Base-by-base conservation (phyloP, 2,888 invertebrate species). In the Standfussiana lucernea region DNA sequence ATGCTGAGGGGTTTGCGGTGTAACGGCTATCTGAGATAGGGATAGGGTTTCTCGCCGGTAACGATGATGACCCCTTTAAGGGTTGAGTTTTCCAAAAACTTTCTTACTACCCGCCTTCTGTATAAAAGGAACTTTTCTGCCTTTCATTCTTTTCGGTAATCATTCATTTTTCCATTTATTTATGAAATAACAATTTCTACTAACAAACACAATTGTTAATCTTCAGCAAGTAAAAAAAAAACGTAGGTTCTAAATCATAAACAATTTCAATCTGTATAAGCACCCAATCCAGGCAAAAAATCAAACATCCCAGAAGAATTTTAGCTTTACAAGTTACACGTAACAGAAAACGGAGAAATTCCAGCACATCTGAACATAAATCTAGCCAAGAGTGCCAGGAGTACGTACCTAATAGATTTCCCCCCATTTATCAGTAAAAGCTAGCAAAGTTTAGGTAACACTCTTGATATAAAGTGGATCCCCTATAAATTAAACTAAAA, bases 371-470 rank as follows among this genome's bases (percentile, higher is more conserved):
- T 42, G 32, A 67, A 42, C 64, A 85, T 87, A 87, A 87, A 88
- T 88, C 84, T 86, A 68, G 24, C 59, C 40, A 82, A 32, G 50
- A 85, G 66, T 72, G 67, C 61, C 62, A 70, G 67, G 72, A 78
- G 61, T 68, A 73, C 64, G 76, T 77, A 62, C 72, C 76, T 82
- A 84, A 85, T 84, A 89, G 79, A 83, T 87, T 88, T 82, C 59
- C 68, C 65, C 15, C 72, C 66, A 77, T 80, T 72, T 70, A 70
- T 79, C 76, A 77, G 70, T 70, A 65, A 78, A 78, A 74, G 75
- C 74, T 72, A 72, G 72, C 69, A 71, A 85, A 79, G 47, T 79
- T 79, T 79, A 73, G 70, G 74, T 69, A 77, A 77, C 76, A 69
- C 79, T 80, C 79, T 80, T 79, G 78, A 84, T 83, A 68, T 83